Evolutionary conservation across 2,113 vertebrate species (phyloP).

Genomic region (Tamias sibiricus): DNA sequence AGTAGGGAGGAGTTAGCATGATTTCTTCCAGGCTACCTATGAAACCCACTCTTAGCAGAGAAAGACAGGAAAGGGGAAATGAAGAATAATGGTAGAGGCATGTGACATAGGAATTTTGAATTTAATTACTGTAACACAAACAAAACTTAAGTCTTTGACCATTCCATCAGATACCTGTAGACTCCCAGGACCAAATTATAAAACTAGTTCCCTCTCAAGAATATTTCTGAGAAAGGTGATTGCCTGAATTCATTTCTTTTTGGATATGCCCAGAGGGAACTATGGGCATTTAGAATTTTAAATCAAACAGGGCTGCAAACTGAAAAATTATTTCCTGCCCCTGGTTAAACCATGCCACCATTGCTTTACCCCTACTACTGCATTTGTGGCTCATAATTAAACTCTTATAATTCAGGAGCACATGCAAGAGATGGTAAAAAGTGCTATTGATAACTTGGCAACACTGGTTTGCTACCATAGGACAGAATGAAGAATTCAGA

Average conservation of each 20-base stretch:
- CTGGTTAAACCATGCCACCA: neutral
- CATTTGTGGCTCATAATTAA: neutral
- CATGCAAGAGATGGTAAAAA: neutral
- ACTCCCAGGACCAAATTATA: neutral
- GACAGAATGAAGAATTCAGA: neutral
- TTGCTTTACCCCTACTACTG: neutral
- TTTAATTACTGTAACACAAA: neutral
- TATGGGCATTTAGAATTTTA: slow-evolving; percentile 29
- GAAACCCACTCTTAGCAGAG: neutral
- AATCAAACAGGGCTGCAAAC: slow-evolving; percentile 7
- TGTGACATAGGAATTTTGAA: neutral
- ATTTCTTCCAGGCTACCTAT: slow-evolving; percentile 7
- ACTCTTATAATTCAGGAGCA: neutral
- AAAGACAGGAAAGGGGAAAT: neutral
- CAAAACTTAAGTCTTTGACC: neutral
- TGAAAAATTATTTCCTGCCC: neutral
- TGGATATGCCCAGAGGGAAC: neutral
- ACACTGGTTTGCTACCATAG: neutral
- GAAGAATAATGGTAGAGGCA: neutral
- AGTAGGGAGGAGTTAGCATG: neutral
- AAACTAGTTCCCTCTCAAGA: slow-evolving; percentile 12
- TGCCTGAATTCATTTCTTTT: neutral
- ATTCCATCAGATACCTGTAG: neutral
- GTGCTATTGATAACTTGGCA: neutral
- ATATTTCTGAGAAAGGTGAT: slow-evolving; percentile 6